Base-by-base conservation (phyloP, 2,113 vertebrate species). In the Ammodramus savannarum region DNA sequence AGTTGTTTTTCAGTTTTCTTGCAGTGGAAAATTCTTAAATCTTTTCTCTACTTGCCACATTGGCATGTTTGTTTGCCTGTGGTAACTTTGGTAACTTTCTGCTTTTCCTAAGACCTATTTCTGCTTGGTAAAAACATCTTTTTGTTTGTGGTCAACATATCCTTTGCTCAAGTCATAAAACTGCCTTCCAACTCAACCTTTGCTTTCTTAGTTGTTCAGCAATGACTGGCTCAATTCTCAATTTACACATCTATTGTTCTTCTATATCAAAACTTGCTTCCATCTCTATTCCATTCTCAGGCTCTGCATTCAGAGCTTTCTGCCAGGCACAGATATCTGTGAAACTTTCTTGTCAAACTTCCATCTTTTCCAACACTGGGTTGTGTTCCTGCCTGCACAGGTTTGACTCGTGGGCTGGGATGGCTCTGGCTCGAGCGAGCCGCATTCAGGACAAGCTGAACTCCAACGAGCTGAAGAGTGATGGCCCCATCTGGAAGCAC, bases 381-480 rank as follows among this genome's bases (percentile, higher is more conserved):
- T 36, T 58, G 2, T 36, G 34, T 26, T 62, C 29, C 78, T 83
- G 22, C 68, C 69, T 80, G 23, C 44, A 0, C 81, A 99, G 99
- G 98, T 99, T 99, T 66, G 99, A 99, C 95, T 99, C 99, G 3
- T 99, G 99, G 99, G 99, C 99, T 6, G 99, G 99, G 65, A 99
- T 99, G 99, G 99, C 99, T 51, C 95, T 99, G 94, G 99, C 99
- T 21, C 96, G 99, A 81, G 99, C 99, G 51, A 99, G 99, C 73
- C 99, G 99, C 21, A 99, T 99, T 91, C 99, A 99, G 95, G 99
- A 99, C 93, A 99, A 99, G 93, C 83, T 99, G 75, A 99, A 99
- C 96, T 99, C 99, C 63, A 99, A 99, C 6, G 99, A 99, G 46
- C 95, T 99, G 90, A 99, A 99, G 96, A 99, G 98, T 2, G 99